These are phyloP conservation scores for Nerophis lumbriciformis DNA, from an alignment of 2,113 vertebrate species.

Conservation along the genomic window DNA sequence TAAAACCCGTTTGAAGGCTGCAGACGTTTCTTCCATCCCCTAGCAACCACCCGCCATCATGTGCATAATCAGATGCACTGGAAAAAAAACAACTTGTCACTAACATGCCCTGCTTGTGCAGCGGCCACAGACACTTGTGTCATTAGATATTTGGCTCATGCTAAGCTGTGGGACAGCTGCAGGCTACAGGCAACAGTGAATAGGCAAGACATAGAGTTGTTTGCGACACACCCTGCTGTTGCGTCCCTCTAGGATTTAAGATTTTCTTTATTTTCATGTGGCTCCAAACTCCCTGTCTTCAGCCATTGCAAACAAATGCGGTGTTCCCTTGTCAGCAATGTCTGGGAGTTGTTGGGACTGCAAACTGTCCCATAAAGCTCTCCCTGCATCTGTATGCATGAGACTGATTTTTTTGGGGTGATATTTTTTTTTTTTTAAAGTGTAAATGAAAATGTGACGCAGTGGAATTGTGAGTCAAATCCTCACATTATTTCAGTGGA, in stretches of 20 bases:
- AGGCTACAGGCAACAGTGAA: constrained; percentile 55
- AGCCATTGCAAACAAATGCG: constrained; percentile 31
- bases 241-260: constrained; percentile 39
- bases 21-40: constrained; percentile 1
- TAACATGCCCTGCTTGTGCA: constrained; percentile 52
- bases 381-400: constrained; percentile 3
- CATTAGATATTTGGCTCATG: constrained; percentile 64
- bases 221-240: constrained; percentile 60
- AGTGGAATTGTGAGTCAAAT: constrained; percentile 18
- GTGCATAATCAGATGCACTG: constrained; percentile 37
- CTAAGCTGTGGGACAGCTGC: constrained; percentile 65
- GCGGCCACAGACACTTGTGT: constrained; percentile 57
- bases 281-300: constrained; percentile 25
- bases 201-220: constrained; percentile 44
- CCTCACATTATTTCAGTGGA: constrained; percentile 26
- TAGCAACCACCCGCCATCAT: constrained; percentile 22
- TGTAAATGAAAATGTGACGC: constrained; percentile 21
- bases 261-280: constrained; percentile 7
- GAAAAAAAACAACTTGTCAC: constrained; percentile 42
- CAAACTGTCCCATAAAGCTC: not conserved
- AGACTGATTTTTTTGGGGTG: constrained; percentile 6
- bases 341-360: constrained; percentile 7
- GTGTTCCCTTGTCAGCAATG: constrained; percentile 25
- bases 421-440: constrained; percentile 9
- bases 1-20: not conserved